Conservation (phyloP, 1,140 invertebrate species). For the Drosophila arawakana region DNA sequence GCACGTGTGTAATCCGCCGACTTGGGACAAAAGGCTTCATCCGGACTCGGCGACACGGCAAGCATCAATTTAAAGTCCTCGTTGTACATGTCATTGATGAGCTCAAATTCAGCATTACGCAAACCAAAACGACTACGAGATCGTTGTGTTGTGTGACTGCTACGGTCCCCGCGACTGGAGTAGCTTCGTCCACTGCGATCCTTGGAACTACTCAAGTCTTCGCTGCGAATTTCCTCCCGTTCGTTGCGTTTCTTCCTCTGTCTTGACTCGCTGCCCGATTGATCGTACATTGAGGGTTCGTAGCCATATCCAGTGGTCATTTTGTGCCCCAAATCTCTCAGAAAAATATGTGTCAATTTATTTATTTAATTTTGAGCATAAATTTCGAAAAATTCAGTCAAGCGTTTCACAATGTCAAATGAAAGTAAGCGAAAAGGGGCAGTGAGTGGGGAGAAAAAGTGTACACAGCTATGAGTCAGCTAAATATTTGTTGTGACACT, state of each 20-base stretch:
- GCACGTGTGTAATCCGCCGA: slow-evolving; percentile 38
- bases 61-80: slow-evolving; percentile 55
- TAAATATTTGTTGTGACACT: slow-evolving; percentile 50
- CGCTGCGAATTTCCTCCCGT: not conserved
- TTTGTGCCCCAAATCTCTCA: not conserved
- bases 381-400: slow-evolving; percentile 12
- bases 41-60: slow-evolving; percentile 30
- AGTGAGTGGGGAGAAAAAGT: not conserved
- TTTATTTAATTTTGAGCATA: slow-evolving; percentile 18
- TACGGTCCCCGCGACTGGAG: not conserved
- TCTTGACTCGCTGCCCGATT: not conserved
- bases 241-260: not conserved
- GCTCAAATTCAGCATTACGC: not conserved
- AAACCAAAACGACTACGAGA: not conserved
- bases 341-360: not conserved
- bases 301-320: not conserved
- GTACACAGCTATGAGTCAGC: slow-evolving; percentile 16
- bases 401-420: slow-evolving; percentile 8
- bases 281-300: not conserved
- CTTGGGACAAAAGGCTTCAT: slow-evolving; percentile 46
- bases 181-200: not conserved
- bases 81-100: slow-evolving; percentile 12
- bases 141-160: not conserved
- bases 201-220: not conserved
- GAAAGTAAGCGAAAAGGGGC: not conserved